Base-by-base conservation (phyloP, 2,888 invertebrate genomes). In the Andrena haemorrhoa region DNA sequence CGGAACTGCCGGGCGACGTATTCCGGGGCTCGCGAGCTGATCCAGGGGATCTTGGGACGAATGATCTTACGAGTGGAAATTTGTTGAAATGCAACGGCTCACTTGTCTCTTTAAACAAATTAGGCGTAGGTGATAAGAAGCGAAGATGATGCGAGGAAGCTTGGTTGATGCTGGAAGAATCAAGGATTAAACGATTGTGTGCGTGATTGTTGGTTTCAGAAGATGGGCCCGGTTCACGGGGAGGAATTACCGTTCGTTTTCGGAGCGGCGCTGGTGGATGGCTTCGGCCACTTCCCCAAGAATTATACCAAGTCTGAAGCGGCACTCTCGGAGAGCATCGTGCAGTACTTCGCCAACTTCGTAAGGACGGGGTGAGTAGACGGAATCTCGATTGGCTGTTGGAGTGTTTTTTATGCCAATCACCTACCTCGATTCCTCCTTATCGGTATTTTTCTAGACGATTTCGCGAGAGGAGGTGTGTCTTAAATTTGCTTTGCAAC, bases 231-330 rank as follows among this genome's bases (percentile, higher is more conserved):
- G 0, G 98, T 98, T 2, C 98, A 98, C 91, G 98, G 98, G 0
- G 98, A 98, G 94, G 98, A 98, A 91, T 94, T 98, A 82, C 97
- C 98, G 0, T 98, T 98, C 93, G 95, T 98, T 85, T 98, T 98
- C 91, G 98, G 98, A 49, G 98, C 98, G 10, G 98, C 98, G 3
- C 94, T 98, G 64, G 97, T 97, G 10, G 97, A 97, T 85, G 97
- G 97, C 3, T 94, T 96, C 95, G 92, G 97, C 96, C 97, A 97
- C 94, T 98, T 98, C 91, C 97, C 97, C 2, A 96, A 96, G 92
- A 98, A 98, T 95, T 98, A 98, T 94, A 97, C 98, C 10, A 97
- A 97, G 94, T 96, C 97, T 29, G 98, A 98, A 94, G 95, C 97
- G 75, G 97, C 97, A 0, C 94, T 98, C 76, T 97, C 98, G 0